Evolutionary conservation across 2,113 vertebrate species (phyloP).

Genomic region (Chloroceryle aenea): DNA sequence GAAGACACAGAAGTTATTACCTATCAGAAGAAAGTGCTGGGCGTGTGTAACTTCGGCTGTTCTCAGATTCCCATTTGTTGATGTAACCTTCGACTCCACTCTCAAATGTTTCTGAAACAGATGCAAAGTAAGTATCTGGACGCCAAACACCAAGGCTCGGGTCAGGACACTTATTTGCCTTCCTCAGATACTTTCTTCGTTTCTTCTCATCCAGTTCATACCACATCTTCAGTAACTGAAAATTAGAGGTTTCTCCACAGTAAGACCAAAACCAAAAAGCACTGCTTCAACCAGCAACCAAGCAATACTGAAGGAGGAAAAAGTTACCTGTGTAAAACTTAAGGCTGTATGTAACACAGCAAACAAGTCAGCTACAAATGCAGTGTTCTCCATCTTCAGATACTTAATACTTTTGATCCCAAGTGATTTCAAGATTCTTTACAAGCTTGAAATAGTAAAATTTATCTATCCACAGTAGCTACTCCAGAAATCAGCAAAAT

Average conservation of each 20-base stretch:
- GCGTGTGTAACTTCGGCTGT: neutral
- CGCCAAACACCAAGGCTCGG: slow-evolving; percentile 84
- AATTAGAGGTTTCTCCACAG: neutral
- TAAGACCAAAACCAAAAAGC: neutral
- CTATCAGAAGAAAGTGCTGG: slow-evolving; percentile 75
- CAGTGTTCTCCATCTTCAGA: accelerated
- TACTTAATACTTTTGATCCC: neutral
- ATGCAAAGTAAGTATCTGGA: slow-evolving; percentile 90
- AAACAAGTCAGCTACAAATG: neutral
- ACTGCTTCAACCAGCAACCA: neutral
- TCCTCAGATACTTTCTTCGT: slow-evolving; percentile 83
- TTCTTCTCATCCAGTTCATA: slow-evolving; percentile 78
- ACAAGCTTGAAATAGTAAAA: neutral
- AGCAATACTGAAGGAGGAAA: neutral
- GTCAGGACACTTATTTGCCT: slow-evolving; percentile 83
- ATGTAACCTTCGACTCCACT: slow-evolving; percentile 81
- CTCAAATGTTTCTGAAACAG: slow-evolving; percentile 92
- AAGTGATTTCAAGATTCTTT: neutral
- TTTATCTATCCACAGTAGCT: neutral
- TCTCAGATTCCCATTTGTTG: slow-evolving; percentile 56
- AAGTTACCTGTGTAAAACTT: neutral
- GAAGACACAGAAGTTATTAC: slow-evolving; percentile 50
- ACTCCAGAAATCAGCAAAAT: neutral
- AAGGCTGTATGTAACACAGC: neutral
- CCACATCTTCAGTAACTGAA: slow-evolving; percentile 88